Evolutionary conservation across 2,113 vertebrate species (phyloP), one percentile per base, ranked within the genome.

Genomic region (Cavia porcellus): DNA sequence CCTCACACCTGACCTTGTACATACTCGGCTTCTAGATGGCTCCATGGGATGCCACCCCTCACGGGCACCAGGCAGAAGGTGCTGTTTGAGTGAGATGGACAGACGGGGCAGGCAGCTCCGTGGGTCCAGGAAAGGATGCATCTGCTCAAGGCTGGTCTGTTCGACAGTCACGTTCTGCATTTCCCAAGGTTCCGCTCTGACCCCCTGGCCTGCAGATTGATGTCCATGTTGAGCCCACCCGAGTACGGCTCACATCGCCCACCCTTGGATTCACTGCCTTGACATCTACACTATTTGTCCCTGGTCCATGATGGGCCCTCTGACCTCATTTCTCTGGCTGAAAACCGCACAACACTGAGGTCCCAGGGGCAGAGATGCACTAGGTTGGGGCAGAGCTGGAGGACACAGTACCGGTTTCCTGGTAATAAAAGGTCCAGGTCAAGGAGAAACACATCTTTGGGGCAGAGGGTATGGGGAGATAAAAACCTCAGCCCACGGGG

Each of bases 151-250:
- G 79, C 35, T 85, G 22, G 59, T 83, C 79, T 72, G 5, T 14
- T 93, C 75, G 72, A 59, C 52, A 42, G 95, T 79, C 95, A 89
- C 72, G 86, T 72, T 64, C 86, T 52, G 50, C 30, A 35, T 52
- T 62, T 47, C 64, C 66, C 0, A 11, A 61, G 86, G 45, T 83
- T 86, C 62, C 57, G 89, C 8, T 14, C 47, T 6, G 22, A 22
- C 86, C 14, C 0, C 12, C 22, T 42, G 14, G 89, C n/a, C 70
- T 1, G 6, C n/a, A 92, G 62, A 47, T 17, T 4, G 24, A 25
- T n/a, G 52, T 47, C 64, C 45, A 24, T 50, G 12, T 28, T 4
- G 42, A 66, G 62, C 47, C n/a, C 47, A 35, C 32, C 89, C 62
- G 32, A 80, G 35, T 9, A 0, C 22, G 66, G 74, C 77, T 61